Conservation (phyloP, 2,797 vertebrate genomes). For the Neostethus bicornis region DNA sequence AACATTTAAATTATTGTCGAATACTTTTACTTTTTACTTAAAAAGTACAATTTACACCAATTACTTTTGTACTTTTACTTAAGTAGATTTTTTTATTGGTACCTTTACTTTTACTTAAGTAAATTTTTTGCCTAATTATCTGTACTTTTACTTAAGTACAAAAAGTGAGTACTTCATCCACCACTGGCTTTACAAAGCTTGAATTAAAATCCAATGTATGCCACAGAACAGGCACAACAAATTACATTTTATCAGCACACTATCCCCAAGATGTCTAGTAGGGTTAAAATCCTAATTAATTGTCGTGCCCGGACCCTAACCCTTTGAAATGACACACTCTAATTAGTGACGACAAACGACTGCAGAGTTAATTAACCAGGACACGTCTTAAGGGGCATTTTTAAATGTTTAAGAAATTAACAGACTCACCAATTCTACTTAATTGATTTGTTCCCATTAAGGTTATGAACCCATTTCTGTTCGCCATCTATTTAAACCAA, state of each 20-base stretch:
- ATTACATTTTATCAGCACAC: constrained; percentile 38
- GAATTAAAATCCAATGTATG: constrained; percentile 23
- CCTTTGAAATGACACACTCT: constrained; percentile 77
- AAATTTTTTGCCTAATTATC: no score
- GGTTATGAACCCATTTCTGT: constrained; percentile 64
- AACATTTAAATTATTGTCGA: no score
- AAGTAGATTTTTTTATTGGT: no score
- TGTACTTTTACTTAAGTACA: no score
- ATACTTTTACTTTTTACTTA: no score
- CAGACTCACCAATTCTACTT: constrained; percentile 73
- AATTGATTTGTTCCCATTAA: constrained; percentile 81
- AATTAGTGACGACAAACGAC: constrained; percentile 79
- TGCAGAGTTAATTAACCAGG: constrained; percentile 78
- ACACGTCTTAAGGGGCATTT: constrained; percentile 74
- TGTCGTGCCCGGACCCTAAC: constrained; percentile 66
- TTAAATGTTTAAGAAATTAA: constrained; percentile 81
- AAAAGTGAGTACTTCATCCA: no score
- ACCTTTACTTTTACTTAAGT: no score
- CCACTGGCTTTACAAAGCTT: constrained; percentile 15
- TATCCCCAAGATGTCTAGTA: constrained; percentile 60
- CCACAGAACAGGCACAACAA: constrained; percentile 23
- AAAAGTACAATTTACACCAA: no score
- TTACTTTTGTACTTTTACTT: no score
- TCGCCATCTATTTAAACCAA: constrained; percentile 61
- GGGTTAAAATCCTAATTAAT: constrained; percentile 80